Percentiles rank a stretch among this genome's conserved stretches.
Conservation (phyloP, 2,797 vertebrate genomes). For the Liasis olivaceus region DNA sequence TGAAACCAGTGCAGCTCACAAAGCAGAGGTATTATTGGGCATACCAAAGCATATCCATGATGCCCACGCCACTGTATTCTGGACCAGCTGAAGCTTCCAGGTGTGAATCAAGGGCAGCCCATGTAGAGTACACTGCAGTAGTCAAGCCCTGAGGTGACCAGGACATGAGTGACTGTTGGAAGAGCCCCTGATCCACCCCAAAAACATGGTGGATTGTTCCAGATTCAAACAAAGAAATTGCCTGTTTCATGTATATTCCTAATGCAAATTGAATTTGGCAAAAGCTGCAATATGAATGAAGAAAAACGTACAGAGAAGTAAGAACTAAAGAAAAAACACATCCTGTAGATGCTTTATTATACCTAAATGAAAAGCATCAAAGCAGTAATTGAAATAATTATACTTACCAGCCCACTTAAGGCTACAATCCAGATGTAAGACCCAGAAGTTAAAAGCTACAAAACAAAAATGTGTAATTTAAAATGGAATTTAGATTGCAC, state of each 20-base stretch:
- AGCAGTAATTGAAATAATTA: slow-evolving; percentile 22
- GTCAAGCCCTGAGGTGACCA: not conserved
- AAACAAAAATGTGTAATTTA: slow-evolving; percentile 57
- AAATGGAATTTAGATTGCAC: slow-evolving; percentile 33
- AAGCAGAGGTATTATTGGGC: not conserved
- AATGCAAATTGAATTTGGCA: not conserved
- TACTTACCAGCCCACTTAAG: slow-evolving; percentile 93
- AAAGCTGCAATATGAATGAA: not conserved
- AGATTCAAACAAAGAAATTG: not conserved
- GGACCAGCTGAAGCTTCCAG: not conserved
- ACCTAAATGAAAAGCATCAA: not conserved
- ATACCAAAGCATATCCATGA: not conserved
- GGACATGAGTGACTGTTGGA: not conserved
- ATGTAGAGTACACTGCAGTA: not conserved
- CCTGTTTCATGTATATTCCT: not conserved
- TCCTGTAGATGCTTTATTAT: not conserved
- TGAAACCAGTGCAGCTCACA: not conserved
- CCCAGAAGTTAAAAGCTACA: slow-evolving; percentile 92
- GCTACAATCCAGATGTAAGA: slow-evolving; percentile 94
- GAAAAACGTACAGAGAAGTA: not conserved
- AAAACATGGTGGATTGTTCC: not conserved
- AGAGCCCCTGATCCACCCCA: not conserved
- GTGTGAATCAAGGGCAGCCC: not conserved
- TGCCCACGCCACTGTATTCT: not conserved
- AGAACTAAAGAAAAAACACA: not conserved